Evolutionary conservation across 92 coral and sea anemone genomes (phyloP), one percentile per base, ranked within the genome.

Genomic region (Nematostella vectensis): DNA sequence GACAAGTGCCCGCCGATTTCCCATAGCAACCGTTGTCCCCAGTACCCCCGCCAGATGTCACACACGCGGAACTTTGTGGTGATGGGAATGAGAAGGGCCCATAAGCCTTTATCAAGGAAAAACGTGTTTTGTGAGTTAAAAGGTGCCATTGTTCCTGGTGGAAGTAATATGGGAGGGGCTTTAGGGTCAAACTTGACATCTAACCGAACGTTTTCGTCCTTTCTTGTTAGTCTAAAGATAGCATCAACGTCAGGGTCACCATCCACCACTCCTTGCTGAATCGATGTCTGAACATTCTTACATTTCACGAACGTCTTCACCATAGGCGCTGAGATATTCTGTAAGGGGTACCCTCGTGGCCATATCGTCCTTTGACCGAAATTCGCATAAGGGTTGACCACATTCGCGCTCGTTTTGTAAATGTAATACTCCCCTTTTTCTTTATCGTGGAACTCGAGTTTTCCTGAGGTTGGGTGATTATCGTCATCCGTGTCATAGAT

Each of bases 181-280:
- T 61, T 75, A 20, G 88, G 52, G 31, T 87, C 96, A 62, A 93
- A 93, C 54, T 87, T 83, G 0, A 93, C 93, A 27, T 93, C 83
- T 13, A 93, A 71, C 33, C 67, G 69, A n/a, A 87, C 83, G 56
- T 48, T 85, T 70, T 50, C 37, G 57, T 93, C 99, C 31, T 93
- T 93, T 8, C 99, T 63, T 3, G 99, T 93, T 21, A 93, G 64
- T n/a, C 96, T 82, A 63, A 62, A 93, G 18, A 93, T 72, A 15
- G 99, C 99, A 39, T 93, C 99, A 2, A 87, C 88, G 61, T 93
- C 99, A 20, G 99, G 99, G 56, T 93, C 99, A 1, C 99, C 99
- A 31, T 93, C 87, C 13, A 93, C 99, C 23, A 87, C 88, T 12
- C 99, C 99, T 59, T 93, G 99, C 59, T 93, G 99, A 19, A 93